phyloP scores from a whole-genome alignment of 2,888 invertebrate species.

The Conops quadrifasciatus region DNA sequence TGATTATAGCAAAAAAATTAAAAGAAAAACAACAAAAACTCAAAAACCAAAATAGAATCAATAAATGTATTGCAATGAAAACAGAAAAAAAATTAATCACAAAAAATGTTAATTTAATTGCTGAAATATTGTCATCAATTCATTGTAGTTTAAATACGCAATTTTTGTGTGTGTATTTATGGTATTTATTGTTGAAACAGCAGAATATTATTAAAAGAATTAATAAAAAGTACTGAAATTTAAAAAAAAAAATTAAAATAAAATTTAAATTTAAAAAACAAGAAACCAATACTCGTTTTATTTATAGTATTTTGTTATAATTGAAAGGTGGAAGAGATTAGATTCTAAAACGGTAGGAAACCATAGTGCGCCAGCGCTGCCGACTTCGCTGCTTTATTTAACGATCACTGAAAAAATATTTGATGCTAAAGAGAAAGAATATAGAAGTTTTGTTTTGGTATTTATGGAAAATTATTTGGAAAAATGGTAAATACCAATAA shows the following conservation, averaged over 20 bases:
- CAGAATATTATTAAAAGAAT: slow-evolving; percentile 26
- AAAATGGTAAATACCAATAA: too few relatives aligned
- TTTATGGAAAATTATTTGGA: too few relatives aligned
- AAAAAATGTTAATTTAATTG: neutral
- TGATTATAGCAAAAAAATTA: neutral
- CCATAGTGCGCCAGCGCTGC: too few relatives aligned
- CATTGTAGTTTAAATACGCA: slow-evolving; percentile 45
- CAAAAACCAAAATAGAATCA: slow-evolving; percentile 22
- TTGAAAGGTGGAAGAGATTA: neutral
- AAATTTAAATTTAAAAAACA: slow-evolving; percentile 34
- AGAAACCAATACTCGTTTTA: slow-evolving; percentile 2
- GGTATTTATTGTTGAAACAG: slow-evolving; percentile 57
- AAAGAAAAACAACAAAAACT: slow-evolving; percentile 16
- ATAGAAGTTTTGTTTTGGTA: too few relatives aligned
- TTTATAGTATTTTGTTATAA: neutral
- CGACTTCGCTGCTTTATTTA: too few relatives aligned
- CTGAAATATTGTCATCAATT: slow-evolving; percentile 42
- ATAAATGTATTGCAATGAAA: too few relatives aligned
- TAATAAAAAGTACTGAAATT: slow-evolving; percentile 24
- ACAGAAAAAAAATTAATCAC: too few relatives aligned
- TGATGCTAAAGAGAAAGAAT: too few relatives aligned
- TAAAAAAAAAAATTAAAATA: slow-evolving; percentile 42
- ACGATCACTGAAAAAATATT: too few relatives aligned
- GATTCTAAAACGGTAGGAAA: too few relatives aligned
- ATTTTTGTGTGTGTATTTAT: slow-evolving; percentile 47